Conservation (phyloP, 2,888 invertebrate species). For the Tribolium freemani region DNA sequence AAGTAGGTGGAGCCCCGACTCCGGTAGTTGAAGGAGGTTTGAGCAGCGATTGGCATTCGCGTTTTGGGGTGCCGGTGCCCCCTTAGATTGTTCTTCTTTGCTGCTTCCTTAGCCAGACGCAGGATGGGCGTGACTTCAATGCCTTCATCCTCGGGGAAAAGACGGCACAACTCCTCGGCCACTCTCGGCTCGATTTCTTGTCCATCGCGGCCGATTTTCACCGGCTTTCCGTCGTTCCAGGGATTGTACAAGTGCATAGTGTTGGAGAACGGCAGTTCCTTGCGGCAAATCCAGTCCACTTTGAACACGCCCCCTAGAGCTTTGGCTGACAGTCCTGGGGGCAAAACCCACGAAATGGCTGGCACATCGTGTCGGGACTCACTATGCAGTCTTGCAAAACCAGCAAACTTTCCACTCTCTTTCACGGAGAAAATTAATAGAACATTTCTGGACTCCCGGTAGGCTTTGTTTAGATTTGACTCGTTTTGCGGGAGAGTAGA, state of each 20-base stretch:
- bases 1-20: slow-evolving; percentile 70
- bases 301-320: slow-evolving; percentile 96
- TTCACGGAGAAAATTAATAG: slow-evolving; percentile 97
- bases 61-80: slow-evolving; percentile 69
- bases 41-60: slow-evolving; percentile 68
- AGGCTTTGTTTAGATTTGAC: slow-evolving; percentile 95
- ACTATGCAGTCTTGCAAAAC: slow-evolving; percentile 91
- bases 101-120: slow-evolving; percentile 87
- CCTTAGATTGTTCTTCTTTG: slow-evolving; percentile 70
- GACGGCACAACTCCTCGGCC: slow-evolving; percentile 92
- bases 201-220: slow-evolving; percentile 99
- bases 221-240: slow-evolving; percentile 98
- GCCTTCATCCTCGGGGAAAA: slow-evolving; percentile 94
- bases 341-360: slow-evolving; percentile 93
- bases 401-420: slow-evolving; percentile 96
- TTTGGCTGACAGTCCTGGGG: slow-evolving; percentile 92
- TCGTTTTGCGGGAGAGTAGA: slow-evolving; percentile 98
- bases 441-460: slow-evolving; percentile 92
- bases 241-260: slow-evolving; percentile 95
- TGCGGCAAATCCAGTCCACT: slow-evolving; percentile 97
- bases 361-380: slow-evolving; percentile 92
- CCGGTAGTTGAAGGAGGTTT: slow-evolving; percentile 70
- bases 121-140: slow-evolving; percentile 91
- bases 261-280: slow-evolving; percentile 92
- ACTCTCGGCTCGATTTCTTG: slow-evolving; percentile 97